phyloP scores from a whole-genome alignment of 2,888 invertebrate species.

The Drosophila pseudotalamancana region DNA sequence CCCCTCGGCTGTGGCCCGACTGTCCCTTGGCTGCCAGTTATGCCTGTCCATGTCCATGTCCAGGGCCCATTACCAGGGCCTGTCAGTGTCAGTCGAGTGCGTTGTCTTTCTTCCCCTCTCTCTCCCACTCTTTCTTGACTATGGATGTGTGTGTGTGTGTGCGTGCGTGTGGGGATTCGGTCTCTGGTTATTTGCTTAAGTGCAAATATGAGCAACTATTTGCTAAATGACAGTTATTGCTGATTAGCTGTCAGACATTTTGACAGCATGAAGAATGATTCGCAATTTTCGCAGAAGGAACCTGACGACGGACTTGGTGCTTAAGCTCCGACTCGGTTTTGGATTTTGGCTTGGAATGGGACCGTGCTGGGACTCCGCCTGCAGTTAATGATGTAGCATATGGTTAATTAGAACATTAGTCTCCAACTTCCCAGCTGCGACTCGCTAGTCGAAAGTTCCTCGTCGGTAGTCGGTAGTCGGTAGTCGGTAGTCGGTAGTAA shows the following conservation, averaged over 20 bases:
- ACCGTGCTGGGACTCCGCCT: slow-evolving; percentile 23
- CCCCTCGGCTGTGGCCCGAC: slow-evolving; percentile 3
- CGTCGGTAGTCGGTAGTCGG: neutral
- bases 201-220: slow-evolving; percentile 81
- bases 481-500: slow-evolving; percentile 13
- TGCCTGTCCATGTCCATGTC: slow-evolving; percentile 40
- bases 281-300: slow-evolving; percentile 63
- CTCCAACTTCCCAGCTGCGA: slow-evolving; percentile 25
- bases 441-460: slow-evolving; percentile 9
- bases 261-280: slow-evolving; percentile 78
- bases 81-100: slow-evolving; percentile 64
- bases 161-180: slow-evolving; percentile 11
- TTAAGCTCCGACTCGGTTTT: neutral
- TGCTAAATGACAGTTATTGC: slow-evolving; percentile 81
- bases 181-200: slow-evolving; percentile 77
- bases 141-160: neutral
- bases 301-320: slow-evolving; percentile 28
- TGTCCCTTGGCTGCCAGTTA: slow-evolving; percentile 32
- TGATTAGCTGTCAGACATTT: slow-evolving; percentile 81
- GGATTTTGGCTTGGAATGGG: neutral
- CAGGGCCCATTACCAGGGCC: slow-evolving; percentile 56
- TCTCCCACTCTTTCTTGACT: neutral
- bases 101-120: slow-evolving; percentile 1
- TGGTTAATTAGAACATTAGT: slow-evolving; percentile 78
- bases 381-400: slow-evolving; percentile 76